These are phyloP conservation scores for Caenorhabditis briggsae DNA, from an alignment of 1,140 invertebrate species.

Conservation along the genomic window DNA sequence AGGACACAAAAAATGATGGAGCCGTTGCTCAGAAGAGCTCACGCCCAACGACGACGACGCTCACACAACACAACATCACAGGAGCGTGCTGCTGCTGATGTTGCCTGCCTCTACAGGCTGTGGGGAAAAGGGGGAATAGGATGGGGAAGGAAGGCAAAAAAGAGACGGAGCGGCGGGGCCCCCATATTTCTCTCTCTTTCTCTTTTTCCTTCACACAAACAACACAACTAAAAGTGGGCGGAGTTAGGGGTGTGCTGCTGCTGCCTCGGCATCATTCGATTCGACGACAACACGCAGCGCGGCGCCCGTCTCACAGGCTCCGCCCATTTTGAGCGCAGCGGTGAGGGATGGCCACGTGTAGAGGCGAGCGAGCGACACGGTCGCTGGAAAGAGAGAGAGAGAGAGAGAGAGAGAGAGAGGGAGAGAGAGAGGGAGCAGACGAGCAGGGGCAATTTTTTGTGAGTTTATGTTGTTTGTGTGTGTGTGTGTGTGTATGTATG, in stretches of 20 bases:
- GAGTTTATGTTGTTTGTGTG: too few species aligned
- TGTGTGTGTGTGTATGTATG: background rate
- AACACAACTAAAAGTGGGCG: background rate
- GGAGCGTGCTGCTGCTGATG: background rate
- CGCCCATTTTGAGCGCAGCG: background rate
- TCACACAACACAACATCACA: slow-evolving; percentile 53
- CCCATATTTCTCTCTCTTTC: background rate
- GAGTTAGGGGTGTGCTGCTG: background rate
- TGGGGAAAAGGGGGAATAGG: too few species aligned
- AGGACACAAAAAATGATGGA: too few species aligned
- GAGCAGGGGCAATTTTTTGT: too few species aligned
- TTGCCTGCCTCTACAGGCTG: too few species aligned
- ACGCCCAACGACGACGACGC: too few species aligned
- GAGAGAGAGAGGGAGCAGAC: slow-evolving; percentile 11
- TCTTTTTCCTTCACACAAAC: background rate
- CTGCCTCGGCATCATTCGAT: too few species aligned
- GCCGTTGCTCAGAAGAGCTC: too few species aligned
- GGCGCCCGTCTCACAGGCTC: slow-evolving; percentile 6
- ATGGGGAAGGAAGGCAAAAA: background rate
- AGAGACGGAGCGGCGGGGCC: background rate
- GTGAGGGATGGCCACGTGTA: slow-evolving; percentile 27
- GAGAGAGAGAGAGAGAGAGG: slow-evolving; percentile 15
- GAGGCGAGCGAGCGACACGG: background rate
- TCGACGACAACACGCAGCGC: background rate
- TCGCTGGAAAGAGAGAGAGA: background rate